Conservation (phyloP, 2,888 invertebrate genomes). For the Chloroclystis v-ata region DNA sequence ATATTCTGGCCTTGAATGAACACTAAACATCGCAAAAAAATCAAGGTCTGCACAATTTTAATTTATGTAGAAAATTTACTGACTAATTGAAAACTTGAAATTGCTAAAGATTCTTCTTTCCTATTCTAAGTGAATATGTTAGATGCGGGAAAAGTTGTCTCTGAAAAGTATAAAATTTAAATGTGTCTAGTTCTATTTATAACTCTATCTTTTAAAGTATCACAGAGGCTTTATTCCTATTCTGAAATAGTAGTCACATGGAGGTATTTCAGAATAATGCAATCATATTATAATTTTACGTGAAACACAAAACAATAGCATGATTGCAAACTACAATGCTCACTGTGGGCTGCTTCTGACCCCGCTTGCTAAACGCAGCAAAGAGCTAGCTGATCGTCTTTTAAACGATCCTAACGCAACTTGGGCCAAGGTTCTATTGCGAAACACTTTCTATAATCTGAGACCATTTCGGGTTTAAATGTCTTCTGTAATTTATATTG, state of each 20-base stretch:
- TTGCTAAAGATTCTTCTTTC: too few relatives aligned
- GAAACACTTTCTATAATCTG: conserved; percentile 72
- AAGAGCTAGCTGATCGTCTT: conserved; percentile 71
- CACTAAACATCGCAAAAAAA: neutral
- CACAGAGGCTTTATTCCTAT: too few relatives aligned
- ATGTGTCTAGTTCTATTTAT: too few relatives aligned
- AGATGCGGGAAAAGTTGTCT: too few relatives aligned
- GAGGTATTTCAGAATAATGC: neutral
- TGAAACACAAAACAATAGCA: conserved; percentile 57
- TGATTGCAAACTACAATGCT: conserved; percentile 59
- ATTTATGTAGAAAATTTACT: too few relatives aligned
- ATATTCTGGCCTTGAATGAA: conserved; percentile 24
- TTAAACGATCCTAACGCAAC: conserved; percentile 70
- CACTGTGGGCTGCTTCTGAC: conserved; percentile 49
- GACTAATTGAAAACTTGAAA: too few relatives aligned
- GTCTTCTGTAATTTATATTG: conserved; percentile 60
- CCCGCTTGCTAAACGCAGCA: conserved; percentile 61
- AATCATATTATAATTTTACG: conserved; percentile 55
- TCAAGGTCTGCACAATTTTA: neutral
- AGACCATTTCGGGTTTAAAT: conserved; percentile 40
- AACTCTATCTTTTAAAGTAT: too few relatives aligned
- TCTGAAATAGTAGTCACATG: too few relatives aligned
- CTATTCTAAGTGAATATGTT: too few relatives aligned
- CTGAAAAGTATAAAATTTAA: too few relatives aligned
- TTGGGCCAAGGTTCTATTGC: conserved; percentile 65